Conservation (phyloP, 2,113 vertebrate genomes). For the Hypomesus transpacificus region DNA sequence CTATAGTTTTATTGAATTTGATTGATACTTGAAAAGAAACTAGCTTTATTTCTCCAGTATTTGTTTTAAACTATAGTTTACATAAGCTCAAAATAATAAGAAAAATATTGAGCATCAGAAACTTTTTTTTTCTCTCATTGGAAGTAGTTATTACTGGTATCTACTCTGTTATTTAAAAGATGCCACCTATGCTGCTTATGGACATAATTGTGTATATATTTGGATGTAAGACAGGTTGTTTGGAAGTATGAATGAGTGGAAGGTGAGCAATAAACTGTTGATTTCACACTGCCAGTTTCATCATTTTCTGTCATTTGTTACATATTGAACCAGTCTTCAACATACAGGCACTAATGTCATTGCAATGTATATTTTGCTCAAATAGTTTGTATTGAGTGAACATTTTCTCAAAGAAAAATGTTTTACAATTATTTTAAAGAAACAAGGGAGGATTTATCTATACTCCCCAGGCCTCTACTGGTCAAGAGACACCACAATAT, state of each 20-base stretch:
- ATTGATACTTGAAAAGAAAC: constrained; percentile 49
- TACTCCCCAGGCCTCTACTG: too few species aligned
- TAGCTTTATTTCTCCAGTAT: constrained; percentile 39
- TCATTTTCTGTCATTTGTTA: neutral
- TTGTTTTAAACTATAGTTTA: constrained; percentile 66
- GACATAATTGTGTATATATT: constrained; percentile 75
- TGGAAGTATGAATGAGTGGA: constrained; percentile 83
- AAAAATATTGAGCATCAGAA: constrained; percentile 25
- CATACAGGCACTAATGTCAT: too few species aligned
- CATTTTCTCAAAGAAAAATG: too few species aligned
- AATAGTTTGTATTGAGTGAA: too few species aligned
- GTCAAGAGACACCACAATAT: too few species aligned
- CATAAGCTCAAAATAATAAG: constrained; percentile 64
- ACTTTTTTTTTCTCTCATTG: constrained; percentile 67
- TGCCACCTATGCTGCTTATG: constrained; percentile 75
- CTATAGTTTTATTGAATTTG: constrained; percentile 33
- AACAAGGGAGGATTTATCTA: too few species aligned
- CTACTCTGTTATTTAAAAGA: constrained; percentile 64
- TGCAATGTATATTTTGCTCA: too few species aligned
- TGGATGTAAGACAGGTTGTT: constrained; percentile 84
- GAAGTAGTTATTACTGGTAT: constrained; percentile 72
- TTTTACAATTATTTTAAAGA: too few species aligned
- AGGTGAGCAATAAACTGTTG: constrained; percentile 85
- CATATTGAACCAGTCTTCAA: neutral
- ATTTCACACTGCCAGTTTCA: constrained; percentile 2